Percentiles rank a stretch among this genome's conserved stretches.
Conservation (phyloP, 2,888 invertebrate genomes). For the Aelia acuminata region DNA sequence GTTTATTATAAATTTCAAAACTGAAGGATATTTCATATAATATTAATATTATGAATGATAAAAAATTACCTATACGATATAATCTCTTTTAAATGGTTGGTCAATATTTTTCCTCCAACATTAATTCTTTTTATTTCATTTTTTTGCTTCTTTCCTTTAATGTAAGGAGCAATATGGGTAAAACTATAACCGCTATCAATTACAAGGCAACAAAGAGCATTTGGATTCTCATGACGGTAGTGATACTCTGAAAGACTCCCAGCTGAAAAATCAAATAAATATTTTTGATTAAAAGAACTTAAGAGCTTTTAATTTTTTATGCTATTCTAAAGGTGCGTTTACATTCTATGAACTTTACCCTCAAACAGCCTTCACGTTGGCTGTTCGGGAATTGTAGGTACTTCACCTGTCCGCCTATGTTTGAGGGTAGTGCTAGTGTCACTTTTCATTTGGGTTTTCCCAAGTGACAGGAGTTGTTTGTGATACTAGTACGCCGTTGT, state of each 20-base stretch:
- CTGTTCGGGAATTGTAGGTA: no score
- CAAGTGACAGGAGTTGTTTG: no score
- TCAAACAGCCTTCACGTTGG: no score
- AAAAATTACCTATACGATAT: conserved; percentile 84
- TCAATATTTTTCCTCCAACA: conserved; percentile 96
- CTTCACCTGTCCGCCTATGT: no score
- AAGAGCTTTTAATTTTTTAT: no score
- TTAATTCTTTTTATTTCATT: conserved; percentile 87
- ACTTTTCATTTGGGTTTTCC: no score
- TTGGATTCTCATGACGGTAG: conserved; percentile 73
- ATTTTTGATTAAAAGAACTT: no score
- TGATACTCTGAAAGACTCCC: conserved; percentile 85
- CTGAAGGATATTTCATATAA: not conserved
- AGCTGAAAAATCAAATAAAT: conserved; percentile 70
- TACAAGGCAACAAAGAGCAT: conserved; percentile 79
- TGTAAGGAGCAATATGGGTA: conserved; percentile 93
- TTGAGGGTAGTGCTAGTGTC: no score
- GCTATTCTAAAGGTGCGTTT: no score
- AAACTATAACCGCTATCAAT: conserved; percentile 97
- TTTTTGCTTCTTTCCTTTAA: conserved; percentile 79
- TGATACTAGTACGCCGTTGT: no score
- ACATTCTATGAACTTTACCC: no score
- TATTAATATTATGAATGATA: not conserved
- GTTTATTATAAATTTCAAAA: not conserved
- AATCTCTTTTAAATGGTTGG: conserved; percentile 97